Evolutionary conservation across 2,888 invertebrate species (phyloP).

Genomic region (Abscondita cerata): DNA sequence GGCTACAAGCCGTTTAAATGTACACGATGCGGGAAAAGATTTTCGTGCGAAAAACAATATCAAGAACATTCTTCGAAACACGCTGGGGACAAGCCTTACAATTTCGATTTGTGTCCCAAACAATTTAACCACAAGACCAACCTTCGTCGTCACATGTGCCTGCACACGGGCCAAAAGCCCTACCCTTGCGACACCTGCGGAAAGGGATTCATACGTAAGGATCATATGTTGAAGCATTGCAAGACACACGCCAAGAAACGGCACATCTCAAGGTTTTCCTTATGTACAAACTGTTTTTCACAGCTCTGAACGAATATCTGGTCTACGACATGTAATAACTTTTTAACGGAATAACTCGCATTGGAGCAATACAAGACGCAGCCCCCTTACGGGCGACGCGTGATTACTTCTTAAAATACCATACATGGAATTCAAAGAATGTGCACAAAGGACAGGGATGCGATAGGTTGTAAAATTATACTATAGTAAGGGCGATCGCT

Average conservation of each 20-base stretch:
- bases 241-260: slow-evolving; percentile 78
- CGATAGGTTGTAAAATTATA: too few species aligned
- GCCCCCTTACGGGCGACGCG: too few species aligned
- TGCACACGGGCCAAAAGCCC: slow-evolving; percentile 86
- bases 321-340: too few species aligned
- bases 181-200: slow-evolving; percentile 82
- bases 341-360: too few species aligned
- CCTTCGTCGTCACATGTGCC: slow-evolving; percentile 83
- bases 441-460: too few species aligned
- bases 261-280: too few species aligned
- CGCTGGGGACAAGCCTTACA: slow-evolving; percentile 83
- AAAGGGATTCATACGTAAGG: slow-evolving; percentile 89
- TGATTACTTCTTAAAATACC: too few species aligned
- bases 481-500: too few species aligned
- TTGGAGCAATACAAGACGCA: too few species aligned
- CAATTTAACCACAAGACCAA: slow-evolving; percentile 93
- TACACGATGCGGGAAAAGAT: slow-evolving; percentile 84
- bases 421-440: too few species aligned
- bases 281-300: too few species aligned
- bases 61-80: slow-evolving; percentile 80
- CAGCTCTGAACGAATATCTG: too few species aligned
- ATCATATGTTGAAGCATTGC: slow-evolving; percentile 89
- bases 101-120: slow-evolving; percentile 85
- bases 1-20: slow-evolving; percentile 89
- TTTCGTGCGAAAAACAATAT: slow-evolving; percentile 73